Evolutionary conservation across 2,888 invertebrate genomes (phyloP).

Genomic region (Hanleya hanleyi): DNA sequence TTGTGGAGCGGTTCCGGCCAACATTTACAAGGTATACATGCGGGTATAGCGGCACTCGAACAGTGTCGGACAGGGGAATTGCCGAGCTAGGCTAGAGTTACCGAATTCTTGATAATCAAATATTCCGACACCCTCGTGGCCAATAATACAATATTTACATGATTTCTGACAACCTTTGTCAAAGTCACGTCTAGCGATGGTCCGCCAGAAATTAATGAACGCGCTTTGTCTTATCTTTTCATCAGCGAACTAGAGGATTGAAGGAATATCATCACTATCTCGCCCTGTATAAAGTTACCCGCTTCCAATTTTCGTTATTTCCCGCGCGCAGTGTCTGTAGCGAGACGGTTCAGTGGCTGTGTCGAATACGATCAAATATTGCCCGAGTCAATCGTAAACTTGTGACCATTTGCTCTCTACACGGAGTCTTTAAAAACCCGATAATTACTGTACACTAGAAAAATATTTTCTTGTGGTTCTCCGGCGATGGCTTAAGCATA

Average conservation of each 20-base stretch:
- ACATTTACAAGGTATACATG: too few relatives aligned
- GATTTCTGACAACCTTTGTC: neutral
- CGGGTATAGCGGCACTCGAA: too few relatives aligned
- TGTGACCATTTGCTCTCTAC: conserved; percentile 7
- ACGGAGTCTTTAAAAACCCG: neutral
- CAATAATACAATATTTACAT: too few relatives aligned
- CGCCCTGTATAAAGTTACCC: neutral
- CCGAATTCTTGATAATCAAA: too few relatives aligned
- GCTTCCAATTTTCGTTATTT: neutral
- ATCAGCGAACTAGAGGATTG: neutral
- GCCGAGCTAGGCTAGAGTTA: too few relatives aligned
- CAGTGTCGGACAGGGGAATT: too few relatives aligned
- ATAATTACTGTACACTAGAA: conserved; percentile 8
- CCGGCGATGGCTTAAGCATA: neutral
- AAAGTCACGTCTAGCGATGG: neutral
- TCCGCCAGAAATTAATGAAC: conserved; percentile 3
- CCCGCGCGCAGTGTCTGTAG: neutral
- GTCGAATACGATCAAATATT: conserved; percentile 9
- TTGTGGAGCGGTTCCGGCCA: too few relatives aligned
- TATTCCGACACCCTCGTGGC: too few relatives aligned
- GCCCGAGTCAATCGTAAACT: conserved; percentile 6
- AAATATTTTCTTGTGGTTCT: conserved; percentile 5
- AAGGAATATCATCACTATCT: too few relatives aligned
- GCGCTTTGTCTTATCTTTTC: neutral
- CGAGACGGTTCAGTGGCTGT: neutral